Percentiles rank a stretch among this genome's conserved stretches.
These are phyloP conservation scores for Globia sparganii DNA, from an alignment of 2,888 invertebrate species.

Conservation along the genomic window DNA sequence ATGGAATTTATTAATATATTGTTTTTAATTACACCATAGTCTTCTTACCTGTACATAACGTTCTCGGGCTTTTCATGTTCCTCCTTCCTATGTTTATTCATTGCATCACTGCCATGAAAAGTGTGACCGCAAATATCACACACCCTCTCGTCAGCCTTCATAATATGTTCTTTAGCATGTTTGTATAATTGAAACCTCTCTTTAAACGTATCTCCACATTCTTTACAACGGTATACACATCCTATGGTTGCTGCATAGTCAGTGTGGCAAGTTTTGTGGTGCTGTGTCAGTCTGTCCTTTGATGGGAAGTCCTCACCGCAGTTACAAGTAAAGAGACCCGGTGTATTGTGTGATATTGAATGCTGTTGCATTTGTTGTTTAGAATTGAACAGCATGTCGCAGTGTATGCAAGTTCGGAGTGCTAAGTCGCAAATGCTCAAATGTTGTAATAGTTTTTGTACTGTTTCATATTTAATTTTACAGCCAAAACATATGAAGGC, in stretches of 20 bases:
- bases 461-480: slow-evolving; percentile 77
- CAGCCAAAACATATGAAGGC: slow-evolving; percentile 83
- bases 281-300: slow-evolving; percentile 77
- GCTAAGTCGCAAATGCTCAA: slow-evolving; percentile 83
- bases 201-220: slow-evolving; percentile 82
- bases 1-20: not conserved
- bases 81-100: slow-evolving; percentile 79
- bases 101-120: slow-evolving; percentile 77
- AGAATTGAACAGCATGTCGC: slow-evolving; percentile 82
- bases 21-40: not conserved
- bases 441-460: slow-evolving; percentile 82
- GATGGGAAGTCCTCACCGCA: slow-evolving; percentile 80
- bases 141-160: slow-evolving; percentile 76
- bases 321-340: slow-evolving; percentile 73
- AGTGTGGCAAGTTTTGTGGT: slow-evolving; percentile 79
- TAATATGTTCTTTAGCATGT: slow-evolving; percentile 83
- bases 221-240: slow-evolving; percentile 82
- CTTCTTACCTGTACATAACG: slow-evolving; percentile 76
- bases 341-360: slow-evolving; percentile 74
- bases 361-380: slow-evolving; percentile 84
- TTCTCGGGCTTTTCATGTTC: slow-evolving; percentile 76
- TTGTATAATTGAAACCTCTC: slow-evolving; percentile 81
- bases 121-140: slow-evolving; percentile 85
- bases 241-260: slow-evolving; percentile 78
- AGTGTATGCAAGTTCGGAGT: slow-evolving; percentile 81